Evolutionary conservation across 2,888 invertebrate genomes (phyloP).

Genomic region (Alcis repandata): DNA sequence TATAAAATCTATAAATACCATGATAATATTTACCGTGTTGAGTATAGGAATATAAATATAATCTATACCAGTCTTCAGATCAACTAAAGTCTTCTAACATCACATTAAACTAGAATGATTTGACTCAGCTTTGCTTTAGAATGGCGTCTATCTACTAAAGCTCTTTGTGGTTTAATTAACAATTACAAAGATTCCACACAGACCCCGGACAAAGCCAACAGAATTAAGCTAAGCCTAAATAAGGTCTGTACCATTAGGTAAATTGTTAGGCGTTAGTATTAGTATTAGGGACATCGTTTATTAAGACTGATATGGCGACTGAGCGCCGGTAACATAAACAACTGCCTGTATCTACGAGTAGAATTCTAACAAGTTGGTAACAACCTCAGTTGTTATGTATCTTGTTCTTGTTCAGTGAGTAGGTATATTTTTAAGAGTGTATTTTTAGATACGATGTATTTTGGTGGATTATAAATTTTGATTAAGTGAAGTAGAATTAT

Average conservation of each 20-base stretch:
- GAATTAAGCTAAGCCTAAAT: slow-evolving; percentile 24
- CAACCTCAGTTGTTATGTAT: no score
- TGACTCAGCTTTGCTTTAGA: not conserved
- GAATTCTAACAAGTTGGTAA: not conserved
- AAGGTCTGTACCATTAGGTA: slow-evolving; percentile 14
- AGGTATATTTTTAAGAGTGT: no score
- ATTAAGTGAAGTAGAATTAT: no score
- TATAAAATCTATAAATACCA: no score
- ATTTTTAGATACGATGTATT: no score
- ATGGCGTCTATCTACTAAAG: slow-evolving; percentile 4
- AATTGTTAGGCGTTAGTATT: slow-evolving; percentile 13
- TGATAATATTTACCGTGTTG: no score
- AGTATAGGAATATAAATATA: no score
- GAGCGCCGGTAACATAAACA: not conserved
- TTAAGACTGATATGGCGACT: not conserved
- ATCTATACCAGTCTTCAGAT: not conserved
- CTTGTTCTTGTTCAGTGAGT: no score
- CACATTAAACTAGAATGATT: not conserved
- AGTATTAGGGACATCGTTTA: slow-evolving; percentile 1
- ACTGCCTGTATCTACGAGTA: not conserved
- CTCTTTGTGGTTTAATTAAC: slow-evolving; percentile 23
- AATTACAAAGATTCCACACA: slow-evolving; percentile 7
- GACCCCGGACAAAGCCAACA: slow-evolving; percentile 14
- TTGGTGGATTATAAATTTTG: no score
- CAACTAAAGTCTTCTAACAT: not conserved